Percentiles rank a stretch among this genome's conserved stretches.
phyloP scores from a whole-genome alignment of 92 coral and sea anemone genomes.

The Galaxea fascicularis region DNA sequence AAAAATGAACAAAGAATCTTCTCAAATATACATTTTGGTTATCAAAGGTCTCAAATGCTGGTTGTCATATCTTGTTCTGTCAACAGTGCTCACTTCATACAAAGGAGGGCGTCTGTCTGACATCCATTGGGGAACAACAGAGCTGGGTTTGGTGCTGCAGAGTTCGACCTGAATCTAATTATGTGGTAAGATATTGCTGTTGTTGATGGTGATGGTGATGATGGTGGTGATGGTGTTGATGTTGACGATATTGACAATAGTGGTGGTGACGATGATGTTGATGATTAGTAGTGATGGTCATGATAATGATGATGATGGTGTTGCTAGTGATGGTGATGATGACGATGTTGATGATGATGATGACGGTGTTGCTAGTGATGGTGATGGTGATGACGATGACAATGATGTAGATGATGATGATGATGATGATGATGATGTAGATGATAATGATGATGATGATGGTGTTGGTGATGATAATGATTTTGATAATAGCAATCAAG shows the following conservation, averaged over 20 bases:
- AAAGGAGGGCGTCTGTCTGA: conserved; percentile 91
- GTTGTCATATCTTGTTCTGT: background rate
- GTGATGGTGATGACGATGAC: background rate
- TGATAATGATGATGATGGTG: background rate
- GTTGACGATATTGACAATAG: background rate
- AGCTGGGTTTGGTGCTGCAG: conserved; percentile 98
- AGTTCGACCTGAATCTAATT: conserved; percentile 95
- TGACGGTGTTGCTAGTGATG: background rate
- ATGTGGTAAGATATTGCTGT: conserved; percentile 75
- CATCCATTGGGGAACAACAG: conserved; percentile 93
- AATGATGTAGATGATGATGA: background rate
- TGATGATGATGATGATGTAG: background rate
- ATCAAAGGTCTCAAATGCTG: background rate
- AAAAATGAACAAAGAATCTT: background rate
- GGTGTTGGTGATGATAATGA: background rate
- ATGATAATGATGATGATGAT: background rate
- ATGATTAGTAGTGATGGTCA: background rate
- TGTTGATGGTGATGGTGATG: background rate
- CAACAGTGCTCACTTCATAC: conserved; percentile 91
- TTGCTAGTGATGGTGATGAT: background rate
- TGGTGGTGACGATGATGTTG: background rate
- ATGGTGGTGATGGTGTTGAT: background rate
- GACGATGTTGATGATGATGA: background rate
- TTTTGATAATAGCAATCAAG: too few species aligned
- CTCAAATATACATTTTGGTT: background rate